phyloP scores from a whole-genome alignment of 2,113 vertebrate genomes.

The Poecilia latipinna region DNA sequence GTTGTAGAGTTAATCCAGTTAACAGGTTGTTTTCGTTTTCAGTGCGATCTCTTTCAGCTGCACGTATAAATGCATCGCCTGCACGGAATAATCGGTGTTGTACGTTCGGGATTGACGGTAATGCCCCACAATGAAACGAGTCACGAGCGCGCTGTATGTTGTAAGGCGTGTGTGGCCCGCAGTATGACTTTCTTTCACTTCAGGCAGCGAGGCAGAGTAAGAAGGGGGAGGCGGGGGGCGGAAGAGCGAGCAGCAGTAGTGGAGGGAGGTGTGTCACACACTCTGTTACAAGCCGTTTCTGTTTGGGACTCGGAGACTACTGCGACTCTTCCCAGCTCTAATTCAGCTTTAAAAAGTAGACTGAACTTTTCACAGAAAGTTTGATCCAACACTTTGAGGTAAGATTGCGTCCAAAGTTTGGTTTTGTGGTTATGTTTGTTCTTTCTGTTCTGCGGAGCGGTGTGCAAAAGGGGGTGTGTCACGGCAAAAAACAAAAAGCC shows the following conservation, averaged over 20 bases:
- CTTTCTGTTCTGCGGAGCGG: slow-evolving; percentile 37
- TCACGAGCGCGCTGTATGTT: slow-evolving; percentile 35
- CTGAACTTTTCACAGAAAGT: background rate
- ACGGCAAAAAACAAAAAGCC: slow-evolving; percentile 4
- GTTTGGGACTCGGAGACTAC: slow-evolving; percentile 46
- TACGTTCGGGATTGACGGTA: background rate
- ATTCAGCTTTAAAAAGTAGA: slow-evolving; percentile 20
- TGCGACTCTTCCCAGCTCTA: slow-evolving; percentile 40
- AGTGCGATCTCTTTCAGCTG: background rate
- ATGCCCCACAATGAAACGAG: slow-evolving; percentile 22
- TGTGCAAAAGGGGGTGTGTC: slow-evolving; percentile 78
- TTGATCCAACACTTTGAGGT: slow-evolving; percentile 40
- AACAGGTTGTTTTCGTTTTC: background rate
- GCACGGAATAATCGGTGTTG: slow-evolving; percentile 1
- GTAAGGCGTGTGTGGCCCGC: slow-evolving; percentile 32
- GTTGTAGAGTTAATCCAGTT: background rate
- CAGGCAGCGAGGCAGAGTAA: slow-evolving; percentile 61
- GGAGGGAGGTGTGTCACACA: slow-evolving; percentile 61
- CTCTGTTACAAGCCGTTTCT: slow-evolving; percentile 70
- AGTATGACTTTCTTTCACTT: slow-evolving; percentile 48
- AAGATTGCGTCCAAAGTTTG: slow-evolving; percentile 27
- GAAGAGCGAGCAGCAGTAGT: slow-evolving; percentile 43
- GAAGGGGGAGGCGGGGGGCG: slow-evolving; percentile 35
- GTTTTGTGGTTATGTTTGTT: background rate
- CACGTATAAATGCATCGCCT: background rate